Evolutionary conservation across 1,140 invertebrate species (phyloP).

Genomic region (Diachasmimorpha longicaudata): DNA sequence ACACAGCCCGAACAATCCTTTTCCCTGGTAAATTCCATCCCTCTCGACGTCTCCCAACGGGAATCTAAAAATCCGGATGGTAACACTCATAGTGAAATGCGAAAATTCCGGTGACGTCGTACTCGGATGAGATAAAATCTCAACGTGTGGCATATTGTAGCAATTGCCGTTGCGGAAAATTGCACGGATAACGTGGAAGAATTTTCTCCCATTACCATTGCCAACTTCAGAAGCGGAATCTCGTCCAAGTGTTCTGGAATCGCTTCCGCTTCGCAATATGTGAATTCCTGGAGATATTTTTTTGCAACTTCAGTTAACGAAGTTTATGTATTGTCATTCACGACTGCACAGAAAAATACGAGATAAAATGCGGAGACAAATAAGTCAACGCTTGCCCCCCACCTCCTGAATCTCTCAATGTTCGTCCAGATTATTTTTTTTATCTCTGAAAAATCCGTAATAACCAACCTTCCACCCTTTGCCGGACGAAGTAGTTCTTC

Average conservation of each 20-base stretch:
- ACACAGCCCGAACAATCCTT: neutral
- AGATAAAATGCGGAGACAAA: no score
- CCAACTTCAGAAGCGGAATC: neutral
- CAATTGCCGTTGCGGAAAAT: neutral
- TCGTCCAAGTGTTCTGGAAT: neutral
- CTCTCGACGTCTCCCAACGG: neutral
- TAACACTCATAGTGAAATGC: neutral
- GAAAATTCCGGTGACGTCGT: neutral
- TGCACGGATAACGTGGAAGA: neutral
- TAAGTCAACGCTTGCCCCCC: no score
- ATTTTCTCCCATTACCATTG: neutral
- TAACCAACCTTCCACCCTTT: no score
- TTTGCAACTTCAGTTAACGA: no score
- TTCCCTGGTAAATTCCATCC: neutral
- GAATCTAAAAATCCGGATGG: neutral
- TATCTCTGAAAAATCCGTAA: no score
- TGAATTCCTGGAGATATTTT: no score
- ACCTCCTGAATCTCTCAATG: no score
- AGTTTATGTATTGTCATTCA: no score
- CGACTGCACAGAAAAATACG: no score
- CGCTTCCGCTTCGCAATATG: no score
- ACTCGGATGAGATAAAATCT: neutral
- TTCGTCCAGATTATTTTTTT: no score
- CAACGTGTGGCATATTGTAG: neutral
- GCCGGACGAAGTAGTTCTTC: no score